Base-by-base conservation (phyloP, 2,888 invertebrate species). In the Taphrorychus bicolor region DNA sequence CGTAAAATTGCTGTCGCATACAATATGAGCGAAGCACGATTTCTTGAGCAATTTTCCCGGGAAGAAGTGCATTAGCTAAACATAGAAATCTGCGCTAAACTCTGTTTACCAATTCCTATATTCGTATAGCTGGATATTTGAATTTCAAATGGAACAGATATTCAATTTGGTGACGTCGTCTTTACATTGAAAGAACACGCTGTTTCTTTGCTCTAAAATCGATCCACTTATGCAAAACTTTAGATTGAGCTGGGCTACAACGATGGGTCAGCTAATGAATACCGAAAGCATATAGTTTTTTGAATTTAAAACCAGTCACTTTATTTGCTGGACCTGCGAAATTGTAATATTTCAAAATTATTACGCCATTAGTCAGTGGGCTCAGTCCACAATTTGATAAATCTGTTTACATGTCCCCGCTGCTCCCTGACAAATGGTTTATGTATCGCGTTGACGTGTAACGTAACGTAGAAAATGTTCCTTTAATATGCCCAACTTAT, bases 81-180 rank as follows among this genome's bases (percentile, higher is more conserved):
- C 61, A 45, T 61, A 41, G 61, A 54, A 53, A 42, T 61, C 61
- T 54, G 45, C 42, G 54, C 45, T 45, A 45, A 61, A 45, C 32
- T 53, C 61, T 24, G 54, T 53, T 60, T 61, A 61, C 16, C 21
- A 5, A 24, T 53, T 24, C 51, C 57, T 51, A 41, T 51, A 18
- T 14, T 32, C 18, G 57, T 52, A n/a, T n/a, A 51, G 58, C 51
- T 64, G 22, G 17, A 57, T 24, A 64, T 64, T 64, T 64, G 64
- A 64, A 64, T 64, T 64, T 64, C 58, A 64, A 64, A 64, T 64
- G 40, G 63, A 63, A 64, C 64, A 64, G 57, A 49, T 63, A 64
- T 64, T 64, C 64, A 64, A 64, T 64, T 52, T 41, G 22, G 42
- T 52, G 19, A 23, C 49, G 58, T 18, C 51, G 45, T 48, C 51